phyloP scores from a whole-genome alignment of 2,888 invertebrate genomes.

The Oscheius sp. region DNA sequence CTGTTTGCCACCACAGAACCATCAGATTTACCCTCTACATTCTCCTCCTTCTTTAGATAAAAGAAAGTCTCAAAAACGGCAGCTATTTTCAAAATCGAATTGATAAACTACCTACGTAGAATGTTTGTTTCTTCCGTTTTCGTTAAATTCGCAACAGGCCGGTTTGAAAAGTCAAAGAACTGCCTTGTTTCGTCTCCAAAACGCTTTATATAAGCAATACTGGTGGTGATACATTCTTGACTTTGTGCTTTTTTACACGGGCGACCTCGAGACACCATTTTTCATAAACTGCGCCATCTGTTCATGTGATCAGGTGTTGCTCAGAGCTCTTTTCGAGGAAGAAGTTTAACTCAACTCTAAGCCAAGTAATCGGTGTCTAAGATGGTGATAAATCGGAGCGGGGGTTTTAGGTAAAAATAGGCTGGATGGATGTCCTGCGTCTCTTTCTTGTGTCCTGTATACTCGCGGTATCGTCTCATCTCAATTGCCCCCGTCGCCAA shows the following conservation, averaged over 20 bases:
- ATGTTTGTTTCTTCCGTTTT: not conserved
- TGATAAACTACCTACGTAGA: too few species aligned
- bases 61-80: too few species aligned
- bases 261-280: slow-evolving; percentile 7
- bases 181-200: not conserved
- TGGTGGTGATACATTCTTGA: too few species aligned
- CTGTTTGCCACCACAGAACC: slow-evolving; percentile 28
- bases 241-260: not conserved
- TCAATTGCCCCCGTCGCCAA: slow-evolving; percentile 30
- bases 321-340: not conserved
- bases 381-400: too few species aligned
- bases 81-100: too few species aligned
- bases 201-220: too few species aligned
- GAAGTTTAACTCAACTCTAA: not conserved
- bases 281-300: slow-evolving; percentile 26
- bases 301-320: not conserved
- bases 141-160: not conserved
- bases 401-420: slow-evolving; percentile 1
- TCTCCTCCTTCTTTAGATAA: too few species aligned
- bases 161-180: not conserved
- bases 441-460: slow-evolving; percentile 24
- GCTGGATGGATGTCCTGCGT: slow-evolving; percentile 8
- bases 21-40: slow-evolving; percentile 25
- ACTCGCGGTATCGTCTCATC: slow-evolving; percentile 29
- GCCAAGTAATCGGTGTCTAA: not conserved